phyloP scores from a whole-genome alignment of 2,797 vertebrate species.

The Poliocrania exsul region DNA sequence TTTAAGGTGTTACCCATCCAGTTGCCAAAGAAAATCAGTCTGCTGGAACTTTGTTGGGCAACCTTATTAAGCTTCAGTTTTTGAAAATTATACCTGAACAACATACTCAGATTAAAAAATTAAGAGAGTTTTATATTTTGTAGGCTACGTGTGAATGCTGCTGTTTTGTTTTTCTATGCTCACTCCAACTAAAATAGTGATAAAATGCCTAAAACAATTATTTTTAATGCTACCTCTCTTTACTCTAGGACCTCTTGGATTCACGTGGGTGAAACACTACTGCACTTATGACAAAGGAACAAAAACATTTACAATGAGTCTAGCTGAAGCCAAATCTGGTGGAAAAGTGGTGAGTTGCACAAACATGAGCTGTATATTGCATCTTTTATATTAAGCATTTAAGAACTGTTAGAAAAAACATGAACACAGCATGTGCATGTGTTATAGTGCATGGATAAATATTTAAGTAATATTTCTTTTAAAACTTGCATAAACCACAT shows the following conservation, averaged over 20 bases:
- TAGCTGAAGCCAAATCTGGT: slow-evolving; percentile 89
- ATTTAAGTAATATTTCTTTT: background rate
- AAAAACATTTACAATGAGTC: slow-evolving; percentile 95
- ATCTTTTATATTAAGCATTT: background rate
- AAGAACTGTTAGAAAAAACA: background rate
- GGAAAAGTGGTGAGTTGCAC: slow-evolving; percentile 87
- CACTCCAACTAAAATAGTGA: background rate
- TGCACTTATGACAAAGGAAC: slow-evolving; percentile 94
- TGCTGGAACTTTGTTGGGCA: background rate
- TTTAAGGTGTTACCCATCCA: background rate
- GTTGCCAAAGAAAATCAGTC: background rate
- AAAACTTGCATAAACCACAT: background rate
- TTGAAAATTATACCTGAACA: background rate
- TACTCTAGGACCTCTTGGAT: slow-evolving; percentile 89
- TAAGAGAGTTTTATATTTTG: background rate
- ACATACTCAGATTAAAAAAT: background rate
- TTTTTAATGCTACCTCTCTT: background rate
- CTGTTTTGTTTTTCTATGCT: background rate
- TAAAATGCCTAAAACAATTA: background rate
- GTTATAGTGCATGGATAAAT: background rate
- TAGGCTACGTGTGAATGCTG: background rate
- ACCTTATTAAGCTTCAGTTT: background rate
- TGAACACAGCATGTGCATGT: background rate
- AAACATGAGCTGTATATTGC: background rate
- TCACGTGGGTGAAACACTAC: slow-evolving; percentile 95